Conservation (phyloP, 2,888 invertebrate species). For the Phymatocera aterrima region DNA sequence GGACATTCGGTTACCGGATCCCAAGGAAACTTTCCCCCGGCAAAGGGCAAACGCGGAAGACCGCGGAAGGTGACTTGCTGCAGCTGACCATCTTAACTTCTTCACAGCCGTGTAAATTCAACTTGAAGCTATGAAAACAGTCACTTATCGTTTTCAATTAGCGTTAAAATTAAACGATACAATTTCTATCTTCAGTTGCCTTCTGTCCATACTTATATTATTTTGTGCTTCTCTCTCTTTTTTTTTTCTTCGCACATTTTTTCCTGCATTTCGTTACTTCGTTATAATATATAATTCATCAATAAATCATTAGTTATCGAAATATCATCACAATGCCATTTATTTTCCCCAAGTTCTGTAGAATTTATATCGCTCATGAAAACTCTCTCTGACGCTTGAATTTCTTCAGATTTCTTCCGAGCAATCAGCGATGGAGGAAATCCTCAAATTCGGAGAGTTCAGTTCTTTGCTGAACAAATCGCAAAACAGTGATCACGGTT, state of each 20-base stretch:
- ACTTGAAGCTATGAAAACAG: conserved; percentile 37
- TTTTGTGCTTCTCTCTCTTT: neutral
- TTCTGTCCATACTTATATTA: neutral
- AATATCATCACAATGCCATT: neutral
- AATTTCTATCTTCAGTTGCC: neutral
- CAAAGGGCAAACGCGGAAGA: conserved; percentile 67
- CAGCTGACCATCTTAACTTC: conserved; percentile 43
- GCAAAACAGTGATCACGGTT: conserved; percentile 49
- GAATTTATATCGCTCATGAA: neutral
- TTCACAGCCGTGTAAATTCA: conserved; percentile 35
- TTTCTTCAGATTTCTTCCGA: conserved; percentile 61
- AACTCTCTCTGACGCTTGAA: neutral
- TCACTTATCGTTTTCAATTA: conserved; percentile 31
- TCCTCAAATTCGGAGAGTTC: conserved; percentile 68
- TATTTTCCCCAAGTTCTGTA: neutral
- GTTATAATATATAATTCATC: neutral
- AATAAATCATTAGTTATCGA: neutral
- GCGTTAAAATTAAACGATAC: neutral
- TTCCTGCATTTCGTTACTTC: neutral
- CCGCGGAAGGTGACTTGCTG: conserved; percentile 65
- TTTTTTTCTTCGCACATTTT: neutral
- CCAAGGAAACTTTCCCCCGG: conserved; percentile 50
- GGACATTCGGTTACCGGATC: conserved; percentile 26
- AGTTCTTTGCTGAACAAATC: conserved; percentile 68
- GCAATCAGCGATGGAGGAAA: conserved; percentile 66